Conservation (phyloP, 2,888 invertebrate species). For the Scaeva pyrastri region DNA sequence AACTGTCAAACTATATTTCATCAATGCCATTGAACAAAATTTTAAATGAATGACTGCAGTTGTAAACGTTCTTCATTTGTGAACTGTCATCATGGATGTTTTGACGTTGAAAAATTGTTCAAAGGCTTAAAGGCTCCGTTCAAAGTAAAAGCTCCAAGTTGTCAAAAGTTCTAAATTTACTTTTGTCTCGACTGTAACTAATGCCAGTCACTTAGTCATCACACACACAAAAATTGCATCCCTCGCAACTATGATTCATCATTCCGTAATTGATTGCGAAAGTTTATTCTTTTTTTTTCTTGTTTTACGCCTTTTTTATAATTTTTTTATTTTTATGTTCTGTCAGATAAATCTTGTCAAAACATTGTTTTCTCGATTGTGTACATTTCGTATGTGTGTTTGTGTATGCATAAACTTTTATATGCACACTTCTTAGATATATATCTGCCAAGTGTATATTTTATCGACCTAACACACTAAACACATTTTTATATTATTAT, state of each 20-base stretch:
- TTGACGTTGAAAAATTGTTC: no score
- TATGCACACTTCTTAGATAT: constrained; percentile 37
- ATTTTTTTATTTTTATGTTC: constrained; percentile 30
- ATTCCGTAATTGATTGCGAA: neutral
- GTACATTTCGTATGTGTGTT: constrained; percentile 15
- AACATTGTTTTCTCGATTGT: constrained; percentile 40
- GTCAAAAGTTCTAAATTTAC: no score
- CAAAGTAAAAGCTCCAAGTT: no score
- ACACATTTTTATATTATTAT: constrained; percentile 52
- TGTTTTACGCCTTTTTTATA: constrained; percentile 17
- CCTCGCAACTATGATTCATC: neutral
- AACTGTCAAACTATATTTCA: no score
- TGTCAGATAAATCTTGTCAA: constrained; percentile 68
- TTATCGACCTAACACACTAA: constrained; percentile 40
- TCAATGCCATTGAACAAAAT: no score
- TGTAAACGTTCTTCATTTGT: no score
- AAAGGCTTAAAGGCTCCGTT: no score
- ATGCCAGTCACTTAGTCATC: neutral
- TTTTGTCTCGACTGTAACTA: no score
- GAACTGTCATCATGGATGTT: no score
- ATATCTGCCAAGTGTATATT: neutral
- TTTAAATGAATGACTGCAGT: no score
- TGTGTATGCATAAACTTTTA: neutral
- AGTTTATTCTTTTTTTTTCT: constrained; percentile 10
- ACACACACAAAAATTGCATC: neutral